Evolutionary conservation across 2,888 invertebrate species (phyloP).

Genomic region (Chrysolina oricalcia): DNA sequence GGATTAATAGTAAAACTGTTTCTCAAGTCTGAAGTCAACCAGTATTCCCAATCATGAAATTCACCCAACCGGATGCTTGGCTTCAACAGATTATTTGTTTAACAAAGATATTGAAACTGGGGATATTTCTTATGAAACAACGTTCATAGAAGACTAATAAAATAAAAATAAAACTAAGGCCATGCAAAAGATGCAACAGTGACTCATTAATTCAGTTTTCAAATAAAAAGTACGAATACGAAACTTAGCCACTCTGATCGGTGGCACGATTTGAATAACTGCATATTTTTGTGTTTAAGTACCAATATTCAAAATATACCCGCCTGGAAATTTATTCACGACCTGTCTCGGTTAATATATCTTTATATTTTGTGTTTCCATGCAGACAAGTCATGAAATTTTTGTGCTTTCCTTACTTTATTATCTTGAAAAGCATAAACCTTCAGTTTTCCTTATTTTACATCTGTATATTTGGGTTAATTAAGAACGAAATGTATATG

Average conservation of each 20-base stretch:
- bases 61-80: too few relatives aligned
- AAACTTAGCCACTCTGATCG: neutral
- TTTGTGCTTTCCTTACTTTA: constrained; percentile 56
- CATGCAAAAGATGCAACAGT: neutral
- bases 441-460: constrained; percentile 53
- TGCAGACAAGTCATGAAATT: constrained; percentile 57
- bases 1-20: too few relatives aligned
- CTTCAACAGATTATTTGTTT: too few relatives aligned
- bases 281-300: constrained; percentile 34
- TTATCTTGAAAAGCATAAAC: constrained; percentile 56
- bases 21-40: too few relatives aligned
- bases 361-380: constrained; percentile 56
- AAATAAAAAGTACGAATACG: neutral
- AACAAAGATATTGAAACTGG: too few relatives aligned
- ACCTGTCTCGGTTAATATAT: constrained; percentile 47
- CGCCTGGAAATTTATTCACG: constrained; percentile 41
- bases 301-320: constrained; percentile 38
- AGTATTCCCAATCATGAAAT: too few relatives aligned
- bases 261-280: neutral
- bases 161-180: neutral
- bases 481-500: constrained; percentile 58
- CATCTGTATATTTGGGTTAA: constrained; percentile 60
- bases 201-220: neutral
- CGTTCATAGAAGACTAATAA: neutral
- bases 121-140: too few relatives aligned